phyloP scores from a whole-genome alignment of 2,113 vertebrate genomes.

The Pongo abelii region DNA sequence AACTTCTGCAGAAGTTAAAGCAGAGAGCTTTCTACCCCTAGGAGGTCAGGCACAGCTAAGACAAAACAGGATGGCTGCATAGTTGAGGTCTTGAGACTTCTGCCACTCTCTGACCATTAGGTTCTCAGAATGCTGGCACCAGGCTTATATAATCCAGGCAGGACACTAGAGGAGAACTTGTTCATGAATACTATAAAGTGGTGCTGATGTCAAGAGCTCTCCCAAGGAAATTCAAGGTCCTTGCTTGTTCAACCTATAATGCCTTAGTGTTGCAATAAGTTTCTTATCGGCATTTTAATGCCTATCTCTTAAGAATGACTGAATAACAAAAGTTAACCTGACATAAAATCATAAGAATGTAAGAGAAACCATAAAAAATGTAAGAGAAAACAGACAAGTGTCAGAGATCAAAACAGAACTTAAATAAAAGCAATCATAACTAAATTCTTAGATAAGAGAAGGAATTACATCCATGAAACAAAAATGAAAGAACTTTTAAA shows the following conservation, averaged over 20 bases:
- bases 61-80: background rate
- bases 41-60: background rate
- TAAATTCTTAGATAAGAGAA: background rate
- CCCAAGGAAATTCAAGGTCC: background rate
- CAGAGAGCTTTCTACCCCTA: background rate
- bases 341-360: background rate
- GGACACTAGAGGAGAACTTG: background rate
- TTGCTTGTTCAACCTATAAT: background rate
- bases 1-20: background rate
- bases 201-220: background rate
- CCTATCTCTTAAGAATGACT: background rate
- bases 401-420: background rate
- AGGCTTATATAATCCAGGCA: background rate
- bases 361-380: background rate
- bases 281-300: background rate
- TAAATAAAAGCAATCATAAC: background rate
- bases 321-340: background rate
- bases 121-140: background rate
- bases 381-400: background rate
- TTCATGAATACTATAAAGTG: background rate
- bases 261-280: background rate
- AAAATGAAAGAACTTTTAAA: background rate
- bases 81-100: background rate
- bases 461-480: background rate
- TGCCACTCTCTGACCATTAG: background rate